A percentile compares a stretch with the other conserved stretches of the same genome.
Conservation (phyloP, 2,888 invertebrate genomes). For the Sinelater perroti region DNA sequence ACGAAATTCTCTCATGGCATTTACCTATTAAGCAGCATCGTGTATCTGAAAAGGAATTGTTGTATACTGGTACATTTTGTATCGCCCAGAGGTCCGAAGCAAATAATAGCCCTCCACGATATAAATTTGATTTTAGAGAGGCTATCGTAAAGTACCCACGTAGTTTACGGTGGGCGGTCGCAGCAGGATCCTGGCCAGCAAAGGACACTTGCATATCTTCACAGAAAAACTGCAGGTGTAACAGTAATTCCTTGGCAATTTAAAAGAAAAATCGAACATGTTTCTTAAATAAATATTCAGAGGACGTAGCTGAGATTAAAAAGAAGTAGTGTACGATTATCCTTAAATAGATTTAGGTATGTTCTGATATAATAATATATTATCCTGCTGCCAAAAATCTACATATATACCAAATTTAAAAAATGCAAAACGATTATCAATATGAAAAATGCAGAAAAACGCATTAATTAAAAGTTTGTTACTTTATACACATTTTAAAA, state of each 20-base stretch:
- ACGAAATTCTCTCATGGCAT: constrained; percentile 8
- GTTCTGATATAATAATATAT: no score
- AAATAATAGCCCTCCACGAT: constrained; percentile 32
- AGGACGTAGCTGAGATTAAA: no score
- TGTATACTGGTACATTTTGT: constrained; percentile 15
- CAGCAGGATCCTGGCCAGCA: constrained; percentile 28
- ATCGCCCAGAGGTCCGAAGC: constrained; percentile 20
- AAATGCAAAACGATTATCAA: no score
- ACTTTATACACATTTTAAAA: no score
- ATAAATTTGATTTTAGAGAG: constrained; percentile 43
- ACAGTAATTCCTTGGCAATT: constrained; percentile 2
- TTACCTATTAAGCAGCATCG: constrained; percentile 7
- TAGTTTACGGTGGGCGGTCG: constrained; percentile 38
- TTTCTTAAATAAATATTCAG: background rate
- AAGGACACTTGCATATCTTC: constrained; percentile 17
- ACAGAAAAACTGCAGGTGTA: constrained; percentile 17
- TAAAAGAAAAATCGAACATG: no score
- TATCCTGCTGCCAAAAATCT: no score
- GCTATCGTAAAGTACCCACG: constrained; percentile 40
- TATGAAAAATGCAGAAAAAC: no score
- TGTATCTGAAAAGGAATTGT: constrained; percentile 14
- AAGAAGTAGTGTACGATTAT: no score
- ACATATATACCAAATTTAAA: no score
- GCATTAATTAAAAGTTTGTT: no score
- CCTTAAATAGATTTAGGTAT: background rate